These are phyloP conservation scores for Carpatolechia fugitivella DNA, from an alignment of 2,888 invertebrate genomes.

Conservation along the genomic window DNA sequence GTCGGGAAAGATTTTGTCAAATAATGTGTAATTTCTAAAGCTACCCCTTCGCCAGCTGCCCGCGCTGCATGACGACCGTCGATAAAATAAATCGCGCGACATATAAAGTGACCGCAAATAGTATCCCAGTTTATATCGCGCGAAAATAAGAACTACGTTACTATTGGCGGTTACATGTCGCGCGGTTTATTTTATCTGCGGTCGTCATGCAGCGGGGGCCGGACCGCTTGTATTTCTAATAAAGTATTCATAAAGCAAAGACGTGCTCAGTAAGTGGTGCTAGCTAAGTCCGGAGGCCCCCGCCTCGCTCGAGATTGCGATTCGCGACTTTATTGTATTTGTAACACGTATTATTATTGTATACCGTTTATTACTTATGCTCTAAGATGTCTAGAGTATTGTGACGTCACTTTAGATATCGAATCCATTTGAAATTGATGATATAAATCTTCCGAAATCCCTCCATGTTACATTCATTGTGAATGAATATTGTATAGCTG, in stretches of 20 bases:
- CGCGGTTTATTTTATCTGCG: too few relatives aligned
- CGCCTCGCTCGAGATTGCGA: background rate
- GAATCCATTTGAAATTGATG: slow-evolving; percentile 21
- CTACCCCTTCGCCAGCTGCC: too few relatives aligned
- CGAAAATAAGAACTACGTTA: too few relatives aligned
- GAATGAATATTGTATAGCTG: slow-evolving; percentile 22
- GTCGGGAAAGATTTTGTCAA: too few relatives aligned
- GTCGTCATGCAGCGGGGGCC: too few relatives aligned
- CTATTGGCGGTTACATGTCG: too few relatives aligned
- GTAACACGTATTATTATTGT: slow-evolving; percentile 9
- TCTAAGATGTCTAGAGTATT: slow-evolving; percentile 4
- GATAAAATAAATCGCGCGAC: too few relatives aligned
- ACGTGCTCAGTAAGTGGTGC: slow-evolving; percentile 56
- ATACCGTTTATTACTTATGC: slow-evolving; percentile 6
- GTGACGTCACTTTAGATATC: background rate
- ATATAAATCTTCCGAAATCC: slow-evolving; percentile 39
- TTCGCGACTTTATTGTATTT: slow-evolving; percentile 1
- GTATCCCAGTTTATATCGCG: too few relatives aligned
- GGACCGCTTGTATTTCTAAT: slow-evolving; percentile 1
- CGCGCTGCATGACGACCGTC: too few relatives aligned
- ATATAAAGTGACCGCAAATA: too few relatives aligned
- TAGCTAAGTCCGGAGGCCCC: slow-evolving; percentile 41
- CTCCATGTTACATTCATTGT: slow-evolving; percentile 34
- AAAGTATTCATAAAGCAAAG: slow-evolving; percentile 22
- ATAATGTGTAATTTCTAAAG: too few relatives aligned